Evolutionary conservation across 2,113 vertebrate genomes (phyloP).

Genomic region (Larimichthys crocea): DNA sequence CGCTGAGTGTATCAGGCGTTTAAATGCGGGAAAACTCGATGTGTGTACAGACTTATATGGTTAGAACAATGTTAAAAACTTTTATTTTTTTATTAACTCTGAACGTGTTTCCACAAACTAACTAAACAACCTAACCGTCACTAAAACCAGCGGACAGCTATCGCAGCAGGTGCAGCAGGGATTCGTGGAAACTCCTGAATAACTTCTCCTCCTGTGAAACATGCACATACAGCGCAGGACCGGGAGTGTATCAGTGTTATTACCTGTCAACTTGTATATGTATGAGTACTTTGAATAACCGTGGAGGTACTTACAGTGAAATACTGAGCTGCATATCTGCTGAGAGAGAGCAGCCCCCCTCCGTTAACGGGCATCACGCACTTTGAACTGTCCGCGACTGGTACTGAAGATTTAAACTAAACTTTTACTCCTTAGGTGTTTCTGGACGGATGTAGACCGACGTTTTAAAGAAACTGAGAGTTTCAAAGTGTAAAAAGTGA

Average conservation of each 20-base stretch:
- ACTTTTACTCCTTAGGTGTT: neutral
- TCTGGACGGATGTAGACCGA: neutral
- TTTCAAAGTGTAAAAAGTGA: neutral
- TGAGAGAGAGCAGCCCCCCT: constrained; percentile 71
- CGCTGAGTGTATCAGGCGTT: neutral
- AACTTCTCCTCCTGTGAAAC: neutral
- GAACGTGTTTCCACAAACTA: neutral
- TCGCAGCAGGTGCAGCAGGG: constrained; percentile 71
- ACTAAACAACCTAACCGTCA: neutral
- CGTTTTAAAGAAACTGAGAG: neutral
- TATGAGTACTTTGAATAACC: neutral
- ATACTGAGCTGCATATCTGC: constrained; percentile 67
- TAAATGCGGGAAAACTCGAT: neutral
- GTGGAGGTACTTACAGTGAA: constrained; percentile 65
- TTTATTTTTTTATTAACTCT: neutral
- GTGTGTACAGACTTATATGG: accelerated
- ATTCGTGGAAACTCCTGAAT: constrained; percentile 11
- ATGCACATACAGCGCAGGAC: neutral
- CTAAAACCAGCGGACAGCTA: neutral
- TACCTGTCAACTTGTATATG: too few species aligned
- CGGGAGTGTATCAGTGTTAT: too few species aligned
- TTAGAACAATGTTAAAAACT: neutral
- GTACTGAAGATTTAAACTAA: constrained; percentile 18
- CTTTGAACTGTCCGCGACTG: constrained; percentile 65
- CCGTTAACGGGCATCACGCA: constrained; percentile 80